Percentiles rank a stretch among this genome's conserved stretches.
Evolutionary conservation across 2,888 invertebrate species (phyloP).

Genomic region (Protophormia terraenovae): DNA sequence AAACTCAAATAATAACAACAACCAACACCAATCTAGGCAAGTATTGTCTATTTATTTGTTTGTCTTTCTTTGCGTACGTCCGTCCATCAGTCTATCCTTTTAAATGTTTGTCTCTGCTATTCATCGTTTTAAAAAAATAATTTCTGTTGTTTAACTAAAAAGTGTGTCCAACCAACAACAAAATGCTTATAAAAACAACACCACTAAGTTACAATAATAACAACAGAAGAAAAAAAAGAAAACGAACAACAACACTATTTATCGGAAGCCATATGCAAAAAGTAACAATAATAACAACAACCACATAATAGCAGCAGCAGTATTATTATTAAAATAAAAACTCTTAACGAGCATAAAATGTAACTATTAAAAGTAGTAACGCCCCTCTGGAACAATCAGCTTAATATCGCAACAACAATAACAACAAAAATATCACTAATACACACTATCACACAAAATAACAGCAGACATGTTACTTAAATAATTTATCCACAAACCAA

Average conservation of each 20-base stretch:
- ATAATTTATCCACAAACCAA: neutral
- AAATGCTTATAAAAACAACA: neutral
- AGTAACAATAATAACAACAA: constrained; percentile 46
- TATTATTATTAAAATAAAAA: constrained; percentile 31
- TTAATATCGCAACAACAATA: neutral
- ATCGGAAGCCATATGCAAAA: constrained; percentile 68
- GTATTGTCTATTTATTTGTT: constrained; percentile 11
- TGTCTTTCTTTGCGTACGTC: neutral
- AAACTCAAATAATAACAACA: constrained; percentile 20
- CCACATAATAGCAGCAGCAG: constrained; percentile 1
- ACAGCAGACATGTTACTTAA: constrained; percentile 48
- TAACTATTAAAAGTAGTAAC: constrained; percentile 62
- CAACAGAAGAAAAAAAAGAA: constrained; percentile 12
- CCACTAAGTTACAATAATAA: neutral
- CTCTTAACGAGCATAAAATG: constrained; percentile 61
- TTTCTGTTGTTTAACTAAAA: constrained; percentile 42
- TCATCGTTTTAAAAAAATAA: constrained; percentile 11
- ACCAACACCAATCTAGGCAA: neutral
- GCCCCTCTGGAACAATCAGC: constrained; percentile 48
- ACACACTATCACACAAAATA: neutral
- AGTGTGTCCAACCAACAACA: constrained; percentile 32
- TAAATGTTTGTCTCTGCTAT: neutral
- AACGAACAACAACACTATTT: constrained; percentile 41
- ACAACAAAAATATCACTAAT: neutral
- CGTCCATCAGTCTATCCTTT: neutral